Evolutionary conservation across 1,140 invertebrate species (phyloP).

Genomic region (Drosophila arawakana): DNA sequence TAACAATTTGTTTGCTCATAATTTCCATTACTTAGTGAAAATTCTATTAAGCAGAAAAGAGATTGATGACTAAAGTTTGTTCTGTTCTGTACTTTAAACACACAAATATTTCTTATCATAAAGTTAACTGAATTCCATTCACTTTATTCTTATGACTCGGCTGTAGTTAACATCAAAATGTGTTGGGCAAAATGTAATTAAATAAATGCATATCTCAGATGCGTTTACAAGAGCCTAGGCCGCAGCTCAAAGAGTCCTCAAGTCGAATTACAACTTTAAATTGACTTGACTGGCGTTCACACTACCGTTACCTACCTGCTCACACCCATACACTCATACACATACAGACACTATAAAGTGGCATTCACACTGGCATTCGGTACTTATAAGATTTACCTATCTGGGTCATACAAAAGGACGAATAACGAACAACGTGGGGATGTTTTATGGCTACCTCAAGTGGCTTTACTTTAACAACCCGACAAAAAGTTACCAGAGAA

Average conservation of each 20-base stretch:
- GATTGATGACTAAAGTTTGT: not conserved
- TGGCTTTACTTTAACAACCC: conserved; percentile 63
- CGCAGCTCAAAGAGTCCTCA: conserved; percentile 35
- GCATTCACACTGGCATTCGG: conserved; percentile 14
- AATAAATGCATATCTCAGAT: conserved; percentile 6
- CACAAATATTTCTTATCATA: not conserved
- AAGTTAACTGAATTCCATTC: not conserved
- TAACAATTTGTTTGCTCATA: not conserved
- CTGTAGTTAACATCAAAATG: not conserved
- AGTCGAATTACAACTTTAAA: conserved; percentile 64
- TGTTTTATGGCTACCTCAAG: conserved; percentile 60
- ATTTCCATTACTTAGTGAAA: not conserved
- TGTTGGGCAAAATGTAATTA: conserved; percentile 4
- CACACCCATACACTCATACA: conserved; percentile 26
- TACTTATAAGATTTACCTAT: conserved; percentile 41
- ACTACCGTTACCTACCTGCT: conserved; percentile 27
- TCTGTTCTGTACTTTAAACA: not conserved
- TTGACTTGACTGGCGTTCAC: conserved; percentile 54
- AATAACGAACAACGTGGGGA: conserved; percentile 50
- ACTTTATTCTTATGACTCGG: not conserved
- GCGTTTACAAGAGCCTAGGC: conserved; percentile 5
- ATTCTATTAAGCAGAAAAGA: not conserved
- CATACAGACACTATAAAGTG: conserved; percentile 7
- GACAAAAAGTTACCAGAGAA: conserved; percentile 29
- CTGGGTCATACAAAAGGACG: conserved; percentile 42